Evolutionary conservation across 2,113 vertebrate genomes (phyloP).

Genomic region (Capreolus pygargus): DNA sequence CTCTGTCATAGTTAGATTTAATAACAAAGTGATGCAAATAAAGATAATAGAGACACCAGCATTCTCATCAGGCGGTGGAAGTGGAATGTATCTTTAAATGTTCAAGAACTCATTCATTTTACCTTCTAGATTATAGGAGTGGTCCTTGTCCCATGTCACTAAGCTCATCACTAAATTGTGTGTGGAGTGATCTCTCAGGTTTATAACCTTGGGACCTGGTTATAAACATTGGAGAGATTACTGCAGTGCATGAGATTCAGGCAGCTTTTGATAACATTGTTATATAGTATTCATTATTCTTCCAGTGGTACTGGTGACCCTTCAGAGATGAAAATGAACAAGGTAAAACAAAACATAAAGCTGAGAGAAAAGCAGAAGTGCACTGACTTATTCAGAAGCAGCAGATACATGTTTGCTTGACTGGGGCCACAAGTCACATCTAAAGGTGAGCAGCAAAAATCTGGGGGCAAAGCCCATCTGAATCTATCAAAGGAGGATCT

Average conservation of each 20-base stretch:
- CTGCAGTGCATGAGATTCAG: conserved; percentile 89
- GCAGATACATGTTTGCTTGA: conserved; percentile 88
- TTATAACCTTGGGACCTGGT: conserved; percentile 90
- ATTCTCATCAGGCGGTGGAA: conserved; percentile 91
- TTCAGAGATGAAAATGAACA: conserved; percentile 94
- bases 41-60: conserved; percentile 87
- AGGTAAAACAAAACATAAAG: conserved; percentile 91
- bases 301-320: conserved; percentile 94
- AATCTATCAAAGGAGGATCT: not conserved
- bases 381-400: conserved; percentile 92
- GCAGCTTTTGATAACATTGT: conserved; percentile 92
- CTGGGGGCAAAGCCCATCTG: not conserved
- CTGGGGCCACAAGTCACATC: conserved; percentile 88
- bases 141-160: conserved; percentile 87
- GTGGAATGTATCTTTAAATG: conserved; percentile 92
- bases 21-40: conserved; percentile 93
- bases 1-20: conserved; percentile 90
- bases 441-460: conserved; percentile 83
- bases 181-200: conserved; percentile 92
- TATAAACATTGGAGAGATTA: conserved; percentile 91
- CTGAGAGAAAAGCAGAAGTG: conserved; percentile 90
- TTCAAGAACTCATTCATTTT: conserved; percentile 90
- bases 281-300: conserved; percentile 91
- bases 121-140: conserved; percentile 91
- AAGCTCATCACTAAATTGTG: conserved; percentile 93